These are phyloP conservation scores for Vanessa cardui DNA, from an alignment of 2,888 invertebrate species.

Conservation along the genomic window DNA sequence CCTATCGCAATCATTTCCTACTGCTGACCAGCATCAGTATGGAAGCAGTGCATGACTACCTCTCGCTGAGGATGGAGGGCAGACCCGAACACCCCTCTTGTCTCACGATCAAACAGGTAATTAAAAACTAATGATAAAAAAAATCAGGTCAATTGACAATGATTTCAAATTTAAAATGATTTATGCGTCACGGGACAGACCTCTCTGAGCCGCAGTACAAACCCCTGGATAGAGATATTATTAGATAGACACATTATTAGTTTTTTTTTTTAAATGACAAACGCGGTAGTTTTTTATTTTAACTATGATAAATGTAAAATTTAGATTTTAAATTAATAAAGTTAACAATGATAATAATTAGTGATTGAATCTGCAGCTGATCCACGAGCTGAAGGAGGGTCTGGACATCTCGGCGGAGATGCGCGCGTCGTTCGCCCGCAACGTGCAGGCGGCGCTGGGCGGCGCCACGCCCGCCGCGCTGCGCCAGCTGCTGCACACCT, in stretches of 20 bases:
- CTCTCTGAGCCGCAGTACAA: too few relatives aligned
- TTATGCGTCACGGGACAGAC: too few relatives aligned
- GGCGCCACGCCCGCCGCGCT: slow-evolving; percentile 71
- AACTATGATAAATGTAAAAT: too few relatives aligned
- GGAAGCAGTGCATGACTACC: slow-evolving; percentile 96
- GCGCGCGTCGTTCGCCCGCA: slow-evolving; percentile 88
- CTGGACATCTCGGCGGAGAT: slow-evolving; percentile 91
- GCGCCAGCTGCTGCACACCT: slow-evolving; percentile 85
- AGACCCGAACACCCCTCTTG: slow-evolving; percentile 92
- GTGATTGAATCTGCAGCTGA: slow-evolving; percentile 84
- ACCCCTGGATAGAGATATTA: too few relatives aligned
- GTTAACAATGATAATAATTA: too few relatives aligned
- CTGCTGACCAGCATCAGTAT: slow-evolving; percentile 93
- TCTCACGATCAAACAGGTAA: slow-evolving; percentile 91
- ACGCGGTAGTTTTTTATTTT: too few relatives aligned
- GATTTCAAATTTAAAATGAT: too few relatives aligned
- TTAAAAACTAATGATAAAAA: neutral
- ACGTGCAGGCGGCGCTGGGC: slow-evolving; percentile 83
- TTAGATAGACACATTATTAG: too few relatives aligned
- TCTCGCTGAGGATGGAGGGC: slow-evolving; percentile 92
- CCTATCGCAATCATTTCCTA: slow-evolving; percentile 92
- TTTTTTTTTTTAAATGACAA: too few relatives aligned
- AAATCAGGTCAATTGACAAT: too few relatives aligned
- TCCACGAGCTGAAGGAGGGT: slow-evolving; percentile 95
- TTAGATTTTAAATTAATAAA: too few relatives aligned